Evolutionary conservation across 2,888 invertebrate species (phyloP), one percentile per base, ranked within the genome.

Genomic region (Leptinotarsa juncta): DNA sequence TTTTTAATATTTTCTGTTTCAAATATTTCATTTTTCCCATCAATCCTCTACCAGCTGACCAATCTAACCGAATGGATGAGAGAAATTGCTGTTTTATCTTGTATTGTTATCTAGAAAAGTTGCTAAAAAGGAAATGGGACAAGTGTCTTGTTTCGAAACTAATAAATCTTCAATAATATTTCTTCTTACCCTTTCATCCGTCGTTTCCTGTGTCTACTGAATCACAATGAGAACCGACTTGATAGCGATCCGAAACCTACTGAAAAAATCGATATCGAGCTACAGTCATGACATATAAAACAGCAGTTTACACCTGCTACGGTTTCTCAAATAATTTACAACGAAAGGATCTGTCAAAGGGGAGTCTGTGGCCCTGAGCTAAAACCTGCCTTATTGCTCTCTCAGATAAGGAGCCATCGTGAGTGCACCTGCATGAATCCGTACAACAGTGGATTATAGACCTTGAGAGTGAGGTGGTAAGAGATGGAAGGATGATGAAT

Each of bases 301-400:
- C 80, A 57, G 75, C 79, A 79, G 78, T 83, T 84, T 85, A 85
- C 86, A 86, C 86, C 86, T 86, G 86, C 86, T 82, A 84, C 83
- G 81, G 83, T 84, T 84, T 86, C 85, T 86, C 85, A 85, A 85
- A 85, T 86, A 86, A 86, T 85, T 86, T 85, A 86, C 86, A 80
- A 82, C 82, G 82, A 67, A 83, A 84, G 85, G 86, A 85, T 85
- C 86, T 85, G 86, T 85, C 86, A 84, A 83, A 83, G 81, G 81
- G 82, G 82, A 72, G 81, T 79, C 75, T 72, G 78, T 78, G 78
- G 80, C 77, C 60, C 70, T 77, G 74, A 74, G 77, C 83, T 67
- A 81, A 82, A 79, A 77, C 77, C 78, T 78, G 77, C 82, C 82
- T 83, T 84, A 83, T 80, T 77, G 81, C 78, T 66, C 62, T 57